Percentiles rank a stretch among this genome's conserved stretches.
phyloP scores from a whole-genome alignment of 2,888 invertebrate genomes.

The Tachina fera region DNA sequence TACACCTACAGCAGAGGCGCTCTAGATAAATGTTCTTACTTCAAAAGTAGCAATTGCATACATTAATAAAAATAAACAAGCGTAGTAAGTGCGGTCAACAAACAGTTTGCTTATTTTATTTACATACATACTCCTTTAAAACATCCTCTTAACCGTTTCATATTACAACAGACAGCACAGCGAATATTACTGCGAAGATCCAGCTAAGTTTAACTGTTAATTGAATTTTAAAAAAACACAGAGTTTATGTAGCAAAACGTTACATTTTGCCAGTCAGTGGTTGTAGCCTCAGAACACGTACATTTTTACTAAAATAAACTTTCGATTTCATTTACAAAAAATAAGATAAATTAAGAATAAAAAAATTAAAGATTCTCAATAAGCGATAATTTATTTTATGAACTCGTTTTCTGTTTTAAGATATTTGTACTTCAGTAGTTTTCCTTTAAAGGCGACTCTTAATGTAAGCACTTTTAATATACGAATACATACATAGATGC shows the following conservation, averaged over 20 bases:
- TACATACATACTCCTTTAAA: constrained; percentile 11
- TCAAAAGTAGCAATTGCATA: background rate
- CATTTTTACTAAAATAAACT: background rate
- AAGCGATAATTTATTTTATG: constrained; percentile 42
- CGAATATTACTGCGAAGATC: constrained; percentile 30
- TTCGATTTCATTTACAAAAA: constrained; percentile 12
- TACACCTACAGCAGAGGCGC: constrained; percentile 29
- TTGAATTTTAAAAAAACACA: background rate
- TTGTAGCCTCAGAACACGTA: background rate
- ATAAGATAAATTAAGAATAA: background rate
- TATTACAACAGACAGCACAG: constrained; percentile 10
- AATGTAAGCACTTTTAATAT: constrained; percentile 19
- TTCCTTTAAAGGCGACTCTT: constrained; percentile 48
- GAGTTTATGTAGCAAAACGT: constrained; percentile 8
- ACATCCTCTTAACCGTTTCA: constrained; percentile 46
- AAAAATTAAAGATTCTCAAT: constrained; percentile 48
- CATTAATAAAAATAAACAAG: background rate
- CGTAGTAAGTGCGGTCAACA: background rate
- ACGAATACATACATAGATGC: no score
- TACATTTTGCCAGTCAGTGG: constrained; percentile 34
- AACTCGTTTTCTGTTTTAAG: constrained; percentile 42
- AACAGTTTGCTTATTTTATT: constrained; percentile 28
- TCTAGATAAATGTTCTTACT: constrained; percentile 38
- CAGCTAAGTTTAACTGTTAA: constrained; percentile 42
- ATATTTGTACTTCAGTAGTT: constrained; percentile 45